A percentile compares a stretch with the other conserved stretches of the same genome.
Evolutionary conservation across 2,797 vertebrate genomes (phyloP).

Genomic region (Myripristis jacobus): DNA sequence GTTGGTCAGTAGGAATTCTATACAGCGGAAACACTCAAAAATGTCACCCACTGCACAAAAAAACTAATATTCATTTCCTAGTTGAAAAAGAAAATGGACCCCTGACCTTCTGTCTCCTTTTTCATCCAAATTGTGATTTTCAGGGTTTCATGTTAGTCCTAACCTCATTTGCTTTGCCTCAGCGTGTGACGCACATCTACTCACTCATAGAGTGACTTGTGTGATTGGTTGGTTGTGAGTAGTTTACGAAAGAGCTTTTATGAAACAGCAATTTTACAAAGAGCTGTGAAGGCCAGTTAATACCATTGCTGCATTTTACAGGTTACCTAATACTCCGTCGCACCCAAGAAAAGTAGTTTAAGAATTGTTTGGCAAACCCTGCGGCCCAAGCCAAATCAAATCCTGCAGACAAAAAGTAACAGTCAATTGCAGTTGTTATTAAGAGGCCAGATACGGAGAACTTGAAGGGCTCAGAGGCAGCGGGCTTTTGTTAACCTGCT

Average conservation of each 20-base stretch:
- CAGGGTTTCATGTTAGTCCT: constrained; percentile 28
- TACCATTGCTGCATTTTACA: constrained; percentile 57
- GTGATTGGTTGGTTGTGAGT: constrained; percentile 51
- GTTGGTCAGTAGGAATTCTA: constrained; percentile 48
- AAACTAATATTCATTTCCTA: constrained; percentile 18
- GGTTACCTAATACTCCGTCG: constrained; percentile 76
- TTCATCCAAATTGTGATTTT: constrained; percentile 25
- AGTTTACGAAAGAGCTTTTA: constrained; percentile 60
- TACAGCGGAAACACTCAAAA: constrained; percentile 32
- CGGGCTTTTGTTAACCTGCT: constrained; percentile 55
- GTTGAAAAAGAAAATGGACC: neutral
- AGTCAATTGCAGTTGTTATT: constrained; percentile 22
- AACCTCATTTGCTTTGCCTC: constrained; percentile 29
- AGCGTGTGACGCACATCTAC: constrained; percentile 54
- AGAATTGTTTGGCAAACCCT: constrained; percentile 48
- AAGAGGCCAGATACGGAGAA: neutral
- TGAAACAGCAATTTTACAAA: constrained; percentile 61
- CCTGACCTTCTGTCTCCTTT: neutral
- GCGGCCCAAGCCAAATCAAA: constrained; percentile 47
- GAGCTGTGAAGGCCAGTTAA: constrained; percentile 50
- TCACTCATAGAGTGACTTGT: constrained; percentile 48
- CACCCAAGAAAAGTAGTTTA: constrained; percentile 63
- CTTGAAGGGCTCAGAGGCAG: constrained; percentile 20
- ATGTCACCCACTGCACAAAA: constrained; percentile 28
- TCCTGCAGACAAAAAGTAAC: constrained; percentile 18